These are phyloP conservation scores for Bombus breviceps DNA, from an alignment of 1,140 invertebrate genomes.

Conservation along the genomic window DNA sequence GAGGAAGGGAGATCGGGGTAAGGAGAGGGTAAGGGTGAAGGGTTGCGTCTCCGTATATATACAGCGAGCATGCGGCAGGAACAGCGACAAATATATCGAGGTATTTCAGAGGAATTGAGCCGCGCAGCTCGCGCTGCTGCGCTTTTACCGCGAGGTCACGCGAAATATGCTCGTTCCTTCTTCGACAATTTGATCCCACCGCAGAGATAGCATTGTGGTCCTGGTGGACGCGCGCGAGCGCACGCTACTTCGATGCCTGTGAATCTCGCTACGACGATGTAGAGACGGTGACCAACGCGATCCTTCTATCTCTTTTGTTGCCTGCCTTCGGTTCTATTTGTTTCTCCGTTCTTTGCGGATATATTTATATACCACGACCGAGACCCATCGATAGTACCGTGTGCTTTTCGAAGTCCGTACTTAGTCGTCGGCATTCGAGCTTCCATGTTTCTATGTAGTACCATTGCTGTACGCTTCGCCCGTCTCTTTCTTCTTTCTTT, in stretches of 20 bases:
- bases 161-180: conserved; percentile 80
- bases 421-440: conserved; percentile 53
- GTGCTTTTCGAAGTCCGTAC: conserved; percentile 55
- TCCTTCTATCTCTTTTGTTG: conserved; percentile 4
- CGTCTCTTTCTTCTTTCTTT: not conserved
- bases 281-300: conserved; percentile 36
- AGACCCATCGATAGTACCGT: conserved; percentile 56
- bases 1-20: not conserved
- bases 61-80: conserved; percentile 40
- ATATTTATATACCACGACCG: conserved; percentile 67
- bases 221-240: conserved; percentile 45
- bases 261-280: conserved; percentile 16
- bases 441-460: conserved; percentile 63
- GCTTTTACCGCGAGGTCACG: conserved; percentile 77
- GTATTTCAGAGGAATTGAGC: conserved; percentile 81
- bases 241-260: conserved; percentile 24
- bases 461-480: not conserved
- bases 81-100: conserved; percentile 81
- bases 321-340: not conserved
- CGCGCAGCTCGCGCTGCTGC: conserved; percentile 49
- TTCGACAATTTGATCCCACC: conserved; percentile 80
- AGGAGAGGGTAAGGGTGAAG: conserved; percentile 27
- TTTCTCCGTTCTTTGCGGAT: conserved; percentile 24
- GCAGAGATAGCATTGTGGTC: conserved; percentile 80
- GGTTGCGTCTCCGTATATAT: conserved; percentile 53